A percentile compares a stretch with the other conserved stretches of the same genome.
These are phyloP conservation scores for Philonicus albiceps DNA, from an alignment of 2,888 invertebrate genomes.

Conservation along the genomic window DNA sequence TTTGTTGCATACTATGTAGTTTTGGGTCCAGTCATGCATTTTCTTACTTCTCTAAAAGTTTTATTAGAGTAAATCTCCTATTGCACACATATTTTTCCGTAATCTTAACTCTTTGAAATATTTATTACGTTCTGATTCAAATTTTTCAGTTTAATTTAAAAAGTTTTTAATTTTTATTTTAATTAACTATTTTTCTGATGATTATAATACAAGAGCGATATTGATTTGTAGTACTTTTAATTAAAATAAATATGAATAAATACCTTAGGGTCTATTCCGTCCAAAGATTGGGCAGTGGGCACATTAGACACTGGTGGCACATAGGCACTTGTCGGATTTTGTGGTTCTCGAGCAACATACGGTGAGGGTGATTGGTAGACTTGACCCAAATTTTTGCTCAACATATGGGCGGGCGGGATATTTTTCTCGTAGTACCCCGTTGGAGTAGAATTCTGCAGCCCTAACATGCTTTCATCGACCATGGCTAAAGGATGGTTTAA, in stretches of 20 bases:
- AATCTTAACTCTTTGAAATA: too few relatives aligned
- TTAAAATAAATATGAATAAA: neutral
- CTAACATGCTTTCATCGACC: slow-evolving; percentile 57
- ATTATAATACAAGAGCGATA: too few relatives aligned
- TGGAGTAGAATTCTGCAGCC: slow-evolving; percentile 53
- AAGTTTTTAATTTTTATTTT: too few relatives aligned
- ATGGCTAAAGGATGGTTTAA: slow-evolving; percentile 56
- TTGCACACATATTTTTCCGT: too few relatives aligned
- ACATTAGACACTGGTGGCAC: slow-evolving; percentile 52
- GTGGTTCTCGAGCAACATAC: slow-evolving; percentile 52
- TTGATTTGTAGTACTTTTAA: neutral
- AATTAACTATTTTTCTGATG: too few relatives aligned
- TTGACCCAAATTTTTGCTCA: slow-evolving; percentile 64
- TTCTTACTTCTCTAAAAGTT: too few relatives aligned
- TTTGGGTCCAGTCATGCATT: too few relatives aligned
- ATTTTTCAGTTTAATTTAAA: too few relatives aligned
- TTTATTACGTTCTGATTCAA: too few relatives aligned
- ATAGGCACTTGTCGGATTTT: slow-evolving; percentile 43
- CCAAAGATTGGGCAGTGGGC: slow-evolving; percentile 53
- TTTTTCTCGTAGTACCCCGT: slow-evolving; percentile 67
- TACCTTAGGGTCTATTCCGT: slow-evolving; percentile 44
- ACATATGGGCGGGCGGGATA: slow-evolving; percentile 70
- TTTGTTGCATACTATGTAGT: too few relatives aligned
- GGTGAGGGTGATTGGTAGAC: slow-evolving; percentile 55
- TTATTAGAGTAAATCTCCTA: too few relatives aligned